Evolutionary conservation across 2,888 invertebrate species (phyloP).

Genomic region (Gnatocerus cornutus): DNA sequence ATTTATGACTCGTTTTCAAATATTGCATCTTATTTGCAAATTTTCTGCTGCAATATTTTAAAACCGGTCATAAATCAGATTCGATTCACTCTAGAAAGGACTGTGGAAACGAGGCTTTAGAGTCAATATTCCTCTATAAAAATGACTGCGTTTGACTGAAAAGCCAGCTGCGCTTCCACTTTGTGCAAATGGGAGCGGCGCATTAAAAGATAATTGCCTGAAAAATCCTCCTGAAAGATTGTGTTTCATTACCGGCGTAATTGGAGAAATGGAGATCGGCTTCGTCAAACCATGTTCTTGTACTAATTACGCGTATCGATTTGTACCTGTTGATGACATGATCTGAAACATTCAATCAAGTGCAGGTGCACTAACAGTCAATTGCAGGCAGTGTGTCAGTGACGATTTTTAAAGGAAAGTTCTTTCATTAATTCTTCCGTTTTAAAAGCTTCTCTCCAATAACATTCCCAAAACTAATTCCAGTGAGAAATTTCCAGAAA

Average conservation of each 20-base stretch:
- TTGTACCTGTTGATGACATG: constrained; percentile 1
- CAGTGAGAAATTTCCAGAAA: constrained; percentile 33
- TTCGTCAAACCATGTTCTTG: background rate
- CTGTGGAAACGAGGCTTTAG: no score
- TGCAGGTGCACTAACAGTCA: background rate
- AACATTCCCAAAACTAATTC: constrained; percentile 34
- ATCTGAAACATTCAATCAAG: background rate
- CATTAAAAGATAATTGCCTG: constrained; percentile 28
- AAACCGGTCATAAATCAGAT: no score
- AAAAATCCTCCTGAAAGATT: constrained; percentile 18
- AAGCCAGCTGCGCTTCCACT: constrained; percentile 14
- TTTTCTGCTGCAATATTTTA: no score
- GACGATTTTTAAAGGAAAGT: constrained; percentile 1
- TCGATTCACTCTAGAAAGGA: no score
- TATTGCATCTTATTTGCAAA: no score
- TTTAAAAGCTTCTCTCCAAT: constrained; percentile 29
- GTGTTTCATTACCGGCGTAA: background rate
- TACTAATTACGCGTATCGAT: background rate
- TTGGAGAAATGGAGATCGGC: background rate
- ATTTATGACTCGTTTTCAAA: no score
- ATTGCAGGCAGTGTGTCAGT: background rate
- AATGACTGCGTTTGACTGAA: constrained; percentile 10
- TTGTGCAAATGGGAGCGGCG: constrained; percentile 13
- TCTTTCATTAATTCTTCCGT: constrained; percentile 32
- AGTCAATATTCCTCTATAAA: constrained; percentile 11